phyloP scores from a whole-genome alignment of 2,113 vertebrate species.

The Protobothrops mucrosquamatus region DNA sequence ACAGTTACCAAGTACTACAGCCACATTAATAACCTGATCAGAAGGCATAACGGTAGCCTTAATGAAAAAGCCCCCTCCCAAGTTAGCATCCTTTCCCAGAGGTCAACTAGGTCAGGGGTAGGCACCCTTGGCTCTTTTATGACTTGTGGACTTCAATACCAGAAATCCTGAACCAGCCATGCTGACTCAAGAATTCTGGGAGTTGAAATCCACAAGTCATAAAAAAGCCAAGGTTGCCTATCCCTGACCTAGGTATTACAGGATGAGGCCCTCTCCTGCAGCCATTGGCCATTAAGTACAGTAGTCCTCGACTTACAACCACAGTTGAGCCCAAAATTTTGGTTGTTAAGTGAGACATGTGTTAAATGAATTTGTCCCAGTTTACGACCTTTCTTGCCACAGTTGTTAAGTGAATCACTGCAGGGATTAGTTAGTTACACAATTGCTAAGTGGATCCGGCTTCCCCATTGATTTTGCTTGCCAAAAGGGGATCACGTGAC shows the following conservation, averaged over 20 bases:
- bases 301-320: not conserved
- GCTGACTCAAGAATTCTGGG: too few species aligned
- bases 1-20: not conserved
- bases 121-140: too few species aligned
- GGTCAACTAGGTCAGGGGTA: not conserved
- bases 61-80: too few species aligned
- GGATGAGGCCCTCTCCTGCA: not conserved
- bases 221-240: too few species aligned
- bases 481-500: too few species aligned
- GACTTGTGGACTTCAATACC: too few species aligned
- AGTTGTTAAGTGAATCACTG: not conserved
- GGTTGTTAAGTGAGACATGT: not conserved
- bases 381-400: not conserved
- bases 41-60: not conserved
- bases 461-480: not conserved
- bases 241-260: too few species aligned
- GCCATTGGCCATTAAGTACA: not conserved
- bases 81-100: not conserved
- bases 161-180: too few species aligned
- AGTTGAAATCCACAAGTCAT: too few species aligned
- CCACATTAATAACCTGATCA: not conserved
- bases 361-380: not conserved
- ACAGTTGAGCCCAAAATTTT: not conserved
- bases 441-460: not conserved
- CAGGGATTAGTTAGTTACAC: not conserved